Evolutionary conservation across 2,888 invertebrate genomes (phyloP).

Genomic region (Andrena praecox): DNA sequence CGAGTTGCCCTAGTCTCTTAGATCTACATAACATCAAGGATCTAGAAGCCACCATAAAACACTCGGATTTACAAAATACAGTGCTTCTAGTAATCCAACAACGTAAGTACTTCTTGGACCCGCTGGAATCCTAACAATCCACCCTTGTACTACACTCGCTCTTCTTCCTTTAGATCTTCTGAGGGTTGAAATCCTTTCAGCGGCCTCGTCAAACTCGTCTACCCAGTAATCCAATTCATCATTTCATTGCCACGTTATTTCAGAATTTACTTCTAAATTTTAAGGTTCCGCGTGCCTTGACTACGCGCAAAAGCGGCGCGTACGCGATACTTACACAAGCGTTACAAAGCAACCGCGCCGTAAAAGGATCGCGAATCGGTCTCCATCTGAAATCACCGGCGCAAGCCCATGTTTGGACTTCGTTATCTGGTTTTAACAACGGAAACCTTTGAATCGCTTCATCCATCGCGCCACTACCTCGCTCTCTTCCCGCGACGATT

Average conservation of each 20-base stretch:
- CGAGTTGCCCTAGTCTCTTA: too few relatives aligned
- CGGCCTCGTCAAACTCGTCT: too few relatives aligned
- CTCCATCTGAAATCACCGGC: conserved; percentile 60
- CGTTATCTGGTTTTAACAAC: conserved; percentile 54
- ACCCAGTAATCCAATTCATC: too few relatives aligned
- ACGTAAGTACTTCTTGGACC: too few relatives aligned
- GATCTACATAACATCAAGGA: too few relatives aligned
- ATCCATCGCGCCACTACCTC: background rate
- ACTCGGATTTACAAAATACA: too few relatives aligned
- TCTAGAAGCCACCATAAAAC: too few relatives aligned
- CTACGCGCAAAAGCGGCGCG: background rate
- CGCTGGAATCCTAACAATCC: too few relatives aligned
- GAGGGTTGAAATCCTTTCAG: too few relatives aligned
- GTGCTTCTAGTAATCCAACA: too few relatives aligned
- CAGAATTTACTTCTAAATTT: background rate
- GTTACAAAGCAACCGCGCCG: conserved; percentile 39
- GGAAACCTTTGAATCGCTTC: conserved; percentile 48
- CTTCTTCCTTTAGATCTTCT: too few relatives aligned
- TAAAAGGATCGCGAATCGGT: conserved; percentile 63
- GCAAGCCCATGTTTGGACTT: conserved; percentile 57
- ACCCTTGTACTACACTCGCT: too few relatives aligned
- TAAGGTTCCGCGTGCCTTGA: background rate
- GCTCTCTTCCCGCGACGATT: background rate
- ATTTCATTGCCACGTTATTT: background rate
- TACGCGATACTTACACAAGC: background rate